Conservation (phyloP, 2,797 vertebrate genomes). For the Capromys pilorides region DNA sequence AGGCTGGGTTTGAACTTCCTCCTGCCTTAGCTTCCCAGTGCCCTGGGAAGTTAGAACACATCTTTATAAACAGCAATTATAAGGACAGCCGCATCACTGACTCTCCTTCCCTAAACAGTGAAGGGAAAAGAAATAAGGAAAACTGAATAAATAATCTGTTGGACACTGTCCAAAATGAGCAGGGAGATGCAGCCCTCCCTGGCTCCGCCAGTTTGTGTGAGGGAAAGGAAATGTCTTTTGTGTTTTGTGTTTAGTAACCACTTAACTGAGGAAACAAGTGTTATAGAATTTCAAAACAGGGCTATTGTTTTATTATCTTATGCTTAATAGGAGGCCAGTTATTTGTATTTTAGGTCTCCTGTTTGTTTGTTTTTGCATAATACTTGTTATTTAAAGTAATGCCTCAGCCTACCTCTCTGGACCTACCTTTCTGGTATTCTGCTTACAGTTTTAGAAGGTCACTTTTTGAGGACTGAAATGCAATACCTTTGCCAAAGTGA, state of each 20-base stretch:
- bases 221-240: background rate
- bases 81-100: background rate
- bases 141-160: background rate
- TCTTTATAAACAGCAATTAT: background rate
- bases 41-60: background rate
- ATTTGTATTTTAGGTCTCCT: too few relatives aligned
- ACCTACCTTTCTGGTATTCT: background rate
- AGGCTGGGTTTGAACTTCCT: background rate
- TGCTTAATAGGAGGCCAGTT: background rate
- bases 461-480: background rate
- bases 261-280: background rate
- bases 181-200: background rate
- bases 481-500: background rate
- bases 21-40: background rate
- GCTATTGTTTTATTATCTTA: background rate
- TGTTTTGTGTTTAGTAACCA: background rate
- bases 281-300: background rate
- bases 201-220: background rate
- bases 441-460: background rate
- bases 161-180: background rate
- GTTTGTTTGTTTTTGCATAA: background rate
- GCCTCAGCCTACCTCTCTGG: background rate
- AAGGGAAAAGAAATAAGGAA: background rate
- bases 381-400: background rate
- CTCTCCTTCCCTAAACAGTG: background rate